Conservation (phyloP, 2,888 invertebrate genomes). For the Scaptomyza caliginosa region DNA sequence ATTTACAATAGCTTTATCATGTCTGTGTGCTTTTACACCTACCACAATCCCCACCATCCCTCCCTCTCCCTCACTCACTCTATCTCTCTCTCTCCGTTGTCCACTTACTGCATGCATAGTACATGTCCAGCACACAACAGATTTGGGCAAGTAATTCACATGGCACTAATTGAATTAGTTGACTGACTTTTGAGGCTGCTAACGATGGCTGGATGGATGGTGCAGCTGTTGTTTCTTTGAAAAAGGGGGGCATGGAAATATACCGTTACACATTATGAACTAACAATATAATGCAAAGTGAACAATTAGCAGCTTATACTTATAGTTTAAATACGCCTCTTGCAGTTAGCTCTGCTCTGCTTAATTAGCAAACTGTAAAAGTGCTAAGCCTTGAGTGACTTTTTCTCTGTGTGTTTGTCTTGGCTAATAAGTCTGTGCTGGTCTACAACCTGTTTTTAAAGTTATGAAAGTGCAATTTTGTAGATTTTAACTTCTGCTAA, state of each 20-base stretch:
- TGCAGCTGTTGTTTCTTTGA: conserved; percentile 1
- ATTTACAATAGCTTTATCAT: conserved; percentile 51
- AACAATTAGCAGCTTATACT: conserved; percentile 65
- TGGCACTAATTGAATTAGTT: conserved; percentile 78
- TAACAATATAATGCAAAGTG: conserved; percentile 75
- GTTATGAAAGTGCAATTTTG: not conserved
- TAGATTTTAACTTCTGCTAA: not conserved
- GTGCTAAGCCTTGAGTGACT: conserved; percentile 34
- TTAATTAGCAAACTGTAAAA: conserved; percentile 29
- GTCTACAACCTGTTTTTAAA: not conserved
- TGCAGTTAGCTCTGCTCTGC: conserved; percentile 13
- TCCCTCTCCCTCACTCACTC: not conserved
- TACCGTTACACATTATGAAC: conserved; percentile 63
- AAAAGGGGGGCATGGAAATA: conserved; percentile 23
- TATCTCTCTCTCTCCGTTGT: not conserved
- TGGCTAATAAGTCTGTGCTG: not conserved
- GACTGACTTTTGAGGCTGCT: conserved; percentile 69
- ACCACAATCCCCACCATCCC: not conserved
- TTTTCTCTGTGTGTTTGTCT: conserved; percentile 23
- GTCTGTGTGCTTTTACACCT: conserved; percentile 20
- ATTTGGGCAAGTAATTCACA: conserved; percentile 72
- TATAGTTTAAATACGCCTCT: conserved; percentile 28
- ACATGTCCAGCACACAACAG: conserved; percentile 32
- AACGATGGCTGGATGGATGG: not conserved
- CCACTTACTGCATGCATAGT: not conserved